phyloP scores from a whole-genome alignment of 2,888 invertebrate species.

The Sminthurinus aureus region DNA sequence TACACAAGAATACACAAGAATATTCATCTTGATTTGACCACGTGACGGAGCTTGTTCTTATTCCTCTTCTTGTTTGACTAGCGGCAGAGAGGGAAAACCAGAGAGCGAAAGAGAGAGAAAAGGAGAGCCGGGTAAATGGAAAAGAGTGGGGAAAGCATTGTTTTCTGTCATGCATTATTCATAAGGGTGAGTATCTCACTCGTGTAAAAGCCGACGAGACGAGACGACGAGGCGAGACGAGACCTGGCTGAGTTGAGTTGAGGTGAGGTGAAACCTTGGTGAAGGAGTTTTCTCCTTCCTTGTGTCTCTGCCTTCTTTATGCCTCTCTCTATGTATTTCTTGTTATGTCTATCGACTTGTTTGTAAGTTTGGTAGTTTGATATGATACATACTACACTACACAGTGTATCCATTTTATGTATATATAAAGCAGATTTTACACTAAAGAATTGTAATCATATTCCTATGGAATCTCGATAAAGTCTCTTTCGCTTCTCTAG shows the following conservation, averaged over 20 bases:
- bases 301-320: not conserved
- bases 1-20: slow-evolving; percentile 39
- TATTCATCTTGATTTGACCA: slow-evolving; percentile 56
- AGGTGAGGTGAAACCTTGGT: slow-evolving; percentile 51
- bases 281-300: slow-evolving; percentile 37
- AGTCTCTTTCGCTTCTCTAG: too few relatives aligned
- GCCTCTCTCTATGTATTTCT: not conserved
- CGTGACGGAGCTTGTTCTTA: slow-evolving; percentile 39
- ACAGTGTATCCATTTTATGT: too few relatives aligned
- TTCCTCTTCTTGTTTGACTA: slow-evolving; percentile 23
- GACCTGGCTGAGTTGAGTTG: too few relatives aligned
- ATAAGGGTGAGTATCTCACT: slow-evolving; percentile 40
- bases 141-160: slow-evolving; percentile 27
- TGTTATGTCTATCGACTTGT: not conserved
- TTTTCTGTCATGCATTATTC: slow-evolving; percentile 58
- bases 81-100: slow-evolving; percentile 24
- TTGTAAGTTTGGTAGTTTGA: too few relatives aligned
- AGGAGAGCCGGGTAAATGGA: slow-evolving; percentile 20
- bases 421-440: too few relatives aligned
- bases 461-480: too few relatives aligned
- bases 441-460: too few relatives aligned
- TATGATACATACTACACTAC: too few relatives aligned
- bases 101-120: slow-evolving; percentile 32
- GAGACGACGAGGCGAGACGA: slow-evolving; percentile 22
- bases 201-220: not conserved